Conservation (phyloP, 2,888 invertebrate species). For the Podotricha telesiphe region DNA sequence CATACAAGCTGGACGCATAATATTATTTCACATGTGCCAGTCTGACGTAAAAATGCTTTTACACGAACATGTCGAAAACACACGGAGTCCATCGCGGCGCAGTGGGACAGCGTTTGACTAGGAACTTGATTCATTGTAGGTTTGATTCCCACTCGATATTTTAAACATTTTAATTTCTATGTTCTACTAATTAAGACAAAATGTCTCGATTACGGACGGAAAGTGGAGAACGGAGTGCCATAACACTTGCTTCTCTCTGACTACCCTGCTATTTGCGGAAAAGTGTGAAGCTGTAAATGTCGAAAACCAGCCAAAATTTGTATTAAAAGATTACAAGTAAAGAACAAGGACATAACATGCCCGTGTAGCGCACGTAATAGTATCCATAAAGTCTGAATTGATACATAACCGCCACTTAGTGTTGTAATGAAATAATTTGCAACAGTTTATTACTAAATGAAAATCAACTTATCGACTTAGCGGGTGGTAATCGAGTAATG, state of each 20-base stretch:
- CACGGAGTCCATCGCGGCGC: no score
- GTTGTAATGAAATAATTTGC: slow-evolving; percentile 62
- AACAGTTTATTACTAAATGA: slow-evolving; percentile 72
- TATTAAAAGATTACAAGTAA: slow-evolving; percentile 41
- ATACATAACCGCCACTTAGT: slow-evolving; percentile 50
- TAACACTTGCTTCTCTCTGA: no score
- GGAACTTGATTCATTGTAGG: no score
- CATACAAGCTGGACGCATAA: neutral
- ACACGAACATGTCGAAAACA: slow-evolving; percentile 31
- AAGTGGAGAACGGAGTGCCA: no score
- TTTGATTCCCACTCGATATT: no score
- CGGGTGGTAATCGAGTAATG: slow-evolving; percentile 73
- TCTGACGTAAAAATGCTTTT: slow-evolving; percentile 36
- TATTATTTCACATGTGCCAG: slow-evolving; percentile 17
- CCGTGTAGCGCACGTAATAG: slow-evolving; percentile 46
- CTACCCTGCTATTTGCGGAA: no score
- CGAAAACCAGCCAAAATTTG: no score
- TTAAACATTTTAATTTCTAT: no score
- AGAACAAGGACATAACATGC: slow-evolving; percentile 43
- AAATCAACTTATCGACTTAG: slow-evolving; percentile 69
- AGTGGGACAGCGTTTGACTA: no score
- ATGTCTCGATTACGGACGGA: no score
- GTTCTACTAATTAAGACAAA: no score
- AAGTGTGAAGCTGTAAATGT: no score
- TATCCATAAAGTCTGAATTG: slow-evolving; percentile 53